phyloP scores from a whole-genome alignment of 2,113 vertebrate genomes.

The Tenebrosternarchus preto region DNA sequence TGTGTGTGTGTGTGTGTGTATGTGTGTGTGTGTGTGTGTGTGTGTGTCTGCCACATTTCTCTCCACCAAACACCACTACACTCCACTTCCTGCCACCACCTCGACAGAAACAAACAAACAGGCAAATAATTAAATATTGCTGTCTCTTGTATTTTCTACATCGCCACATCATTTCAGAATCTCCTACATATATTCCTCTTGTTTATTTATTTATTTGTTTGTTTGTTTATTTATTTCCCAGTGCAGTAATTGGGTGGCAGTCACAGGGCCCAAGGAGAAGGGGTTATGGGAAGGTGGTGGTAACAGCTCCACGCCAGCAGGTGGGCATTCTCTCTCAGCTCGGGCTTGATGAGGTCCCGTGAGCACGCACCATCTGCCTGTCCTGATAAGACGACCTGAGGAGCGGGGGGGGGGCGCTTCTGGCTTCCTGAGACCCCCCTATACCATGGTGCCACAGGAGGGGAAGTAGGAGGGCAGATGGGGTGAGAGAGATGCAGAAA shows the following conservation, averaged over 20 bases:
- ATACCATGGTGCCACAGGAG: too few species aligned
- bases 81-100: neutral
- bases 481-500: too few species aligned
- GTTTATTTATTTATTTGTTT: constrained; percentile 6
- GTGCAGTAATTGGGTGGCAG: constrained; percentile 67
- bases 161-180: constrained; percentile 14
- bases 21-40: constrained; percentile 9
- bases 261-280: constrained; percentile 54
- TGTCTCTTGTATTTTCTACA: neutral
- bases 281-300: constrained; percentile 51
- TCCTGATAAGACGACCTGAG: constrained; percentile 73
- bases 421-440: too few species aligned
- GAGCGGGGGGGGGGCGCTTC: neutral
- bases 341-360: constrained; percentile 74
- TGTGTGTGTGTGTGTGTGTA: neutral
- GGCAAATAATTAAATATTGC: constrained; percentile 28
- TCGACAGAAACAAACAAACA: constrained; percentile 22
- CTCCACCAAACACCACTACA: constrained; percentile 9
- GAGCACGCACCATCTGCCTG: constrained; percentile 73
- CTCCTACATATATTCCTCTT: constrained; percentile 31
- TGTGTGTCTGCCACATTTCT: constrained; percentile 16
- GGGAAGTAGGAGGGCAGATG: constrained; percentile 15
- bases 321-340: constrained; percentile 64
- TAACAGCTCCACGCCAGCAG: constrained; percentile 69
- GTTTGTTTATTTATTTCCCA: constrained; percentile 26